A percentile compares a stretch with the other conserved stretches of the same genome.
These are phyloP conservation scores for Odontamblyopus rebecca DNA, from an alignment of 2,797 vertebrate genomes.

Conservation along the genomic window DNA sequence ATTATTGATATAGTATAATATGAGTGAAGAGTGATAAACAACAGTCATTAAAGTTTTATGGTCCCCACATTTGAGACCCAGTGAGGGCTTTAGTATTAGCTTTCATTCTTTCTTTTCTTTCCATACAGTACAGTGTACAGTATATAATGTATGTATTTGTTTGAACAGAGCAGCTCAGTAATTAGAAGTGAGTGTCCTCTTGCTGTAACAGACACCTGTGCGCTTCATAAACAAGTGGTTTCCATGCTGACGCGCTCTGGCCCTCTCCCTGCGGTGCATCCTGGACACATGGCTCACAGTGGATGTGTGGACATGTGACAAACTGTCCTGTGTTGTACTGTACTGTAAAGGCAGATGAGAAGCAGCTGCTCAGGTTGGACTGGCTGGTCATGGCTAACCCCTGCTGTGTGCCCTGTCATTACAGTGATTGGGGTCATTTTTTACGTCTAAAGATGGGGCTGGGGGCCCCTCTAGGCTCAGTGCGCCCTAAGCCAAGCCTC, in stretches of 20 bases:
- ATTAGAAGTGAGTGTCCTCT: slow-evolving; percentile 5
- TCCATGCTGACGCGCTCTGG: slow-evolving; percentile 15
- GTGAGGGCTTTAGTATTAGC: not conserved
- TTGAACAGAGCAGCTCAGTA: not conserved
- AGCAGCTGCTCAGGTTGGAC: slow-evolving; percentile 60
- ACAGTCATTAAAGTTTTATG: not conserved
- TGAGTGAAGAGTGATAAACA: not conserved
- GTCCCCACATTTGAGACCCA: not conserved
- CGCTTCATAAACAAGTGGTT: slow-evolving; percentile 15
- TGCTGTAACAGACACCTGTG: slow-evolving; percentile 20
- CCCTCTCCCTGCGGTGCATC: slow-evolving; percentile 20
- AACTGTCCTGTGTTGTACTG: slow-evolving; percentile 12
- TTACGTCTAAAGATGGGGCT: slow-evolving; percentile 65
- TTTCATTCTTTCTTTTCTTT: not conserved
- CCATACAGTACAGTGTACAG: not conserved
- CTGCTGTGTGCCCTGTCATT: slow-evolving; percentile 63
- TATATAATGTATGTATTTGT: not conserved
- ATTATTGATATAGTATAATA: not conserved
- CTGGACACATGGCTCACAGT: slow-evolving; percentile 13
- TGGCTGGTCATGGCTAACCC: slow-evolving; percentile 54
- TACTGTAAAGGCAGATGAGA: slow-evolving; percentile 55
- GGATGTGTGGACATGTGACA: slow-evolving; percentile 38
- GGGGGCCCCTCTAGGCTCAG: slow-evolving; percentile 35
- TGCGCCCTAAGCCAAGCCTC: slow-evolving; percentile 53
- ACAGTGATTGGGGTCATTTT: slow-evolving; percentile 68